Base-by-base conservation (phyloP, 2,888 invertebrate genomes). In the Drosophila mulleri region DNA sequence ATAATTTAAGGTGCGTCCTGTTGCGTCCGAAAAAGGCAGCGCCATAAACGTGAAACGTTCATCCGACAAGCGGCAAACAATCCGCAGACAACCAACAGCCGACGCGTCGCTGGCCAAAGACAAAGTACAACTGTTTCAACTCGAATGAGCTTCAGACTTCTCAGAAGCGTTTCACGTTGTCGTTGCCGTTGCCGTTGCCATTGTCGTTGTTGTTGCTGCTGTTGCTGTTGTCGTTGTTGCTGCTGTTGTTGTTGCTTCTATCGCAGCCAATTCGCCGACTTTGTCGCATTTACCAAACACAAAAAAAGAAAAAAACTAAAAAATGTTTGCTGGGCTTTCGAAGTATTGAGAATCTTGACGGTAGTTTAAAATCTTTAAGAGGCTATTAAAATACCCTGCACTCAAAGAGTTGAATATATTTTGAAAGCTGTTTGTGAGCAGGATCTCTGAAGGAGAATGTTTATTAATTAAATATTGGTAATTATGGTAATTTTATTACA, bases 1-100 rank as follows among this genome's bases (percentile, higher is more conserved):
- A 23, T n/a, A 26, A 66, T 80, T 88, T 80, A 83, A 89, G 89
- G 89, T 90, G 89, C 90, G 91, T 88, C 90, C 85, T 81, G 72
- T 60, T 77, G 75, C 75, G 71, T 67, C 83, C 83, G 39, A 83
- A 83, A 69, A 83, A 65, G 88, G 85, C 78, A 77, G 39, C 63
- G 67, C 47, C 75, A 60, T 66, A 67, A 72, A 78, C 53, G 53
- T 53, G 47, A 56, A 75, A 71, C 60, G 71, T 66, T 68, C 74
- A 77, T 66, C 74, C 66, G 59, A 72, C 72, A 78, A 67, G 26
- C 67, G 68, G 67, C 50, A 50, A 57, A 50, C 54, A 54, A 57
- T 56, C 67, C 54, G 73, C 69, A 69, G 44, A 61, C 65, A 67
- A 62, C 20, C 48, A 52, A 18, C 58, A 47, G 37, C 47, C 69